Percentiles rank a stretch among this genome's conserved stretches.
These are phyloP conservation scores for Drosophila ironensis DNA, from an alignment of 1,140 invertebrate genomes.

Conservation along the genomic window DNA sequence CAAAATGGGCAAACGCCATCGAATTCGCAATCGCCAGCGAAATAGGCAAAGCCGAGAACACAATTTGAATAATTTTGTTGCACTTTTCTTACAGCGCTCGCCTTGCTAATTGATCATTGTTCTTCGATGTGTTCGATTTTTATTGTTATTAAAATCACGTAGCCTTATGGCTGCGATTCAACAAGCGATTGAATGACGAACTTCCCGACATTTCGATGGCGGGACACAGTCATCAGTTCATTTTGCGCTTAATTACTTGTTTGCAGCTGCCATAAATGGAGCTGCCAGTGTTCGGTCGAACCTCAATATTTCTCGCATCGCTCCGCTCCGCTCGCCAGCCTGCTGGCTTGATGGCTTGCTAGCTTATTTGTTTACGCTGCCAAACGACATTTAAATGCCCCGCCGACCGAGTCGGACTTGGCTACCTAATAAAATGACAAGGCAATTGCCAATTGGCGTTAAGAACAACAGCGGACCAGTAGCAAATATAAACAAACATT, in stretches of 20 bases:
- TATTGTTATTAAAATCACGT: constrained; percentile 79
- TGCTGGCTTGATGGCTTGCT: too few species aligned
- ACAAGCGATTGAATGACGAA: constrained; percentile 47
- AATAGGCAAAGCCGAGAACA: constrained; percentile 49
- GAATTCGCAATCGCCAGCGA: constrained; percentile 50
- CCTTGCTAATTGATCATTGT: constrained; percentile 67
- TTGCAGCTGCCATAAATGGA: constrained; percentile 47
- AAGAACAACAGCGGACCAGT: constrained; percentile 16
- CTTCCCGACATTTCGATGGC: constrained; percentile 50
- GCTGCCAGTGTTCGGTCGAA: constrained; percentile 5
- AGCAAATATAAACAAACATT: constrained; percentile 60
- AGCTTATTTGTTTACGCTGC: constrained; percentile 7
- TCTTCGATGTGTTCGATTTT: constrained; percentile 44
- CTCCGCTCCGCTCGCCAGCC: too few species aligned
- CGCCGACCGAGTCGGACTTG: constrained; percentile 35
- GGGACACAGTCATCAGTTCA: constrained; percentile 64
- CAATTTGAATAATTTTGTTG: constrained; percentile 41
- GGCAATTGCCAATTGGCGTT: constrained; percentile 58
- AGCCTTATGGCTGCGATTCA: constrained; percentile 30
- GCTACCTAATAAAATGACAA: constrained; percentile 42
- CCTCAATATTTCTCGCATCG: too few species aligned
- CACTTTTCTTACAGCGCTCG: constrained; percentile 28
- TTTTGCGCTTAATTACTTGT: constrained; percentile 71
- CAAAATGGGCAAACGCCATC: too few species aligned
- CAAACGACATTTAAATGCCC: constrained; percentile 55